These are phyloP conservation scores for Pantherophis vulpinus DNA, from an alignment of 2,797 vertebrate species.

Conservation along the genomic window DNA sequence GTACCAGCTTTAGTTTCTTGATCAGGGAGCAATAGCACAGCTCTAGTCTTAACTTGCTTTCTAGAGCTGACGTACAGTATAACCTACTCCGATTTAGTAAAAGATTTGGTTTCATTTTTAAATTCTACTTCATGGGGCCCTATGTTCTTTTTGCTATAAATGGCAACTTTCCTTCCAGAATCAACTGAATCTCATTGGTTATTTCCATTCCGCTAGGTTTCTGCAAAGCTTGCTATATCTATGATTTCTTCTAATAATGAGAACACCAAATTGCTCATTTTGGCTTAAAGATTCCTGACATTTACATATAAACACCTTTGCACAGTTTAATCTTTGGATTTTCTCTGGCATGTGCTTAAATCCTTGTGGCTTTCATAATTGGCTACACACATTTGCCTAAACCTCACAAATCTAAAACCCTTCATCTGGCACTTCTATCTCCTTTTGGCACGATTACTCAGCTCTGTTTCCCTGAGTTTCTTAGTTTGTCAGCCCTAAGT, in stretches of 20 bases:
- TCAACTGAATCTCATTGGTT: not conserved
- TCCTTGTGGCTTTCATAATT: not conserved
- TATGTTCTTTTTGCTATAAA: not conserved
- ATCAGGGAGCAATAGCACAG: constrained; percentile 27
- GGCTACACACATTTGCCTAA: not conserved
- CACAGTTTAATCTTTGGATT: not conserved
- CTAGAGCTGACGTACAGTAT: not conserved
- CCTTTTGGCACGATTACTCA: not conserved
- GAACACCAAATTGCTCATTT: not conserved
- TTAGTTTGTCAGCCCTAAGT: not conserved
- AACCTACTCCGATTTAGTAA: not conserved
- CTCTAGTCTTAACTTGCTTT: not conserved
- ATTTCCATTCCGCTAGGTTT: not conserved
- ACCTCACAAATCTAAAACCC: not conserved
- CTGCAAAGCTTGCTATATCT: not conserved
- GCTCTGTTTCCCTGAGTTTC: not conserved
- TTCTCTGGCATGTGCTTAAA: not conserved
- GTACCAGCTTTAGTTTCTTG: constrained; percentile 21
- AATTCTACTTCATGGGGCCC: not conserved
- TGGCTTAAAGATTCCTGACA: not conserved
- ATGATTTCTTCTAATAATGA: not conserved
- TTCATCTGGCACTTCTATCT: not conserved
- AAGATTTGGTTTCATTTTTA: not conserved
- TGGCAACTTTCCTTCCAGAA: not conserved
- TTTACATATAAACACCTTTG: not conserved